phyloP scores from a whole-genome alignment of 35 echinoderm and acorn worm genomes.

The Apostichopus californicus region DNA sequence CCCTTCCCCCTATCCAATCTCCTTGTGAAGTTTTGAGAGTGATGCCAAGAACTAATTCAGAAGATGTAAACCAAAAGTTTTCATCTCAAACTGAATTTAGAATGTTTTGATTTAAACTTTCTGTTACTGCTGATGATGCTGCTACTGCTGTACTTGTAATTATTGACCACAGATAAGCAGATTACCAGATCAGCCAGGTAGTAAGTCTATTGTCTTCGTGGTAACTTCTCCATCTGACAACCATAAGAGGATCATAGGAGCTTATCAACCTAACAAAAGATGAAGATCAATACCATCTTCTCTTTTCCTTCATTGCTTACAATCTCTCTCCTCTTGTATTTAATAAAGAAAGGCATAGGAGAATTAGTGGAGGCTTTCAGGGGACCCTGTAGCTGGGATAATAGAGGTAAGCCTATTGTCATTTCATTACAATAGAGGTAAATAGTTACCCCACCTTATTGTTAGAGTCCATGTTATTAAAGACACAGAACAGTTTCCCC shows the following conservation, averaged over 20 bases:
- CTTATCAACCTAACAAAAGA: background rate
- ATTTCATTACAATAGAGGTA: background rate
- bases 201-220: background rate
- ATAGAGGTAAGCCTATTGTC: background rate
- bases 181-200: background rate
- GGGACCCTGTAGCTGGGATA: background rate
- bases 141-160: background rate
- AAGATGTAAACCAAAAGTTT: too few relatives aligned
- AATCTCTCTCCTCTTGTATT: background rate
- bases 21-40: too few relatives aligned
- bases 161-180: background rate
- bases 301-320: background rate
- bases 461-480: background rate
- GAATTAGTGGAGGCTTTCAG: background rate
- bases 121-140: too few relatives aligned
- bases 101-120: too few relatives aligned
- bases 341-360: background rate
- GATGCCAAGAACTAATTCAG: too few relatives aligned
- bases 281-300: background rate
- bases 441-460: background rate
- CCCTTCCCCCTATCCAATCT: too few relatives aligned
- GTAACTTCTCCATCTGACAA: conserved; percentile 4
- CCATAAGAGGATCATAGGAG: background rate
- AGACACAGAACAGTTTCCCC: background rate
- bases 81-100: too few relatives aligned